Conservation (phyloP, 1,140 invertebrate species). For the Dufourea novaeangliae region DNA sequence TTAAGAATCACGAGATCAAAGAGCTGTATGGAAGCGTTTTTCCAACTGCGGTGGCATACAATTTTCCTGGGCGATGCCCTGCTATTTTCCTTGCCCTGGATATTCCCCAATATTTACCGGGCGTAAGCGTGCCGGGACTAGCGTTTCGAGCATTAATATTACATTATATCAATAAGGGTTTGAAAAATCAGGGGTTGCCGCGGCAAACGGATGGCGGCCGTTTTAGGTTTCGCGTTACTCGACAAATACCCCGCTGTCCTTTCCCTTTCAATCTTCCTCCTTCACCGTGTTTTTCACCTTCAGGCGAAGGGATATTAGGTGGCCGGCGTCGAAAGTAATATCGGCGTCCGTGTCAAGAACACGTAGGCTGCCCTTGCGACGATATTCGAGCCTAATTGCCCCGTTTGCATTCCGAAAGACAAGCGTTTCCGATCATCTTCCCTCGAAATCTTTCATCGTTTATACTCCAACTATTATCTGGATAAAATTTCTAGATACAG, state of each 20-base stretch:
- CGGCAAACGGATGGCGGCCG: conserved; percentile 63
- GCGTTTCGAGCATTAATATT: conserved; percentile 81
- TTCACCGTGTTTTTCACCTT: conserved; percentile 65
- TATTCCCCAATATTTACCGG: conserved; percentile 77
- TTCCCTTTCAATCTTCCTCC: conserved; percentile 62
- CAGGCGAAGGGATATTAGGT: conserved; percentile 74
- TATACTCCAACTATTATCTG: neutral
- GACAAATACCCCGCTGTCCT: conserved; percentile 75
- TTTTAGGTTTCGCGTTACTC: conserved; percentile 79
- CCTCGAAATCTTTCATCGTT: neutral
- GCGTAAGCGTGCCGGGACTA: conserved; percentile 74
- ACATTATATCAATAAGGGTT: conserved; percentile 80
- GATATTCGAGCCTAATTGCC: conserved; percentile 32
- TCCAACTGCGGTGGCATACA: neutral
- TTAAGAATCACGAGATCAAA: neutral
- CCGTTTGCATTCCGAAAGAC: conserved; percentile 2
- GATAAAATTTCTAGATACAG: neutral
- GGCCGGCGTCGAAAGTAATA: conserved; percentile 58
- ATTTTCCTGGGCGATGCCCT: neutral
- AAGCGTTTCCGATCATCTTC: neutral
- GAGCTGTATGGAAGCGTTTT: neutral
- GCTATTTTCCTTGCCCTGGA: conserved; percentile 47
- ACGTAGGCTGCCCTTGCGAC: conserved; percentile 19
- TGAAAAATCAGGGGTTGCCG: conserved; percentile 78
- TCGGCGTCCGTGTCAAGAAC: conserved; percentile 25